A percentile compares a stretch with the other conserved stretches of the same genome.
Conservation (phyloP, 2,797 vertebrate genomes). For the Hypotaenidia philippensis region DNA sequence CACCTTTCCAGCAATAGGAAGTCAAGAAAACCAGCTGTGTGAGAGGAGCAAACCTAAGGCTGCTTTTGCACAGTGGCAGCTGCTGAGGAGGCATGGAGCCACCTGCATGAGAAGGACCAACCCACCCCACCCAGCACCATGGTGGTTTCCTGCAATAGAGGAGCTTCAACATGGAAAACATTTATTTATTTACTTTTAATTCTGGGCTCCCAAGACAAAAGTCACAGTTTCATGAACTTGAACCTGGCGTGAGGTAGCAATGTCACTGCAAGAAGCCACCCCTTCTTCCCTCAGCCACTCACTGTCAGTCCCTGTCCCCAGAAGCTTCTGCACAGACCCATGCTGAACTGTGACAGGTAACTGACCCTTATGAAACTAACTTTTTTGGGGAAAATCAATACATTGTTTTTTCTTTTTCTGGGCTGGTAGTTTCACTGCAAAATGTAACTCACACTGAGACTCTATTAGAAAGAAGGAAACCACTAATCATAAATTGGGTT, state of each 20-base stretch:
- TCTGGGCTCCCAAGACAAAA: neutral
- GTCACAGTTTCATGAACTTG: neutral
- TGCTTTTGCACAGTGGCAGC: neutral
- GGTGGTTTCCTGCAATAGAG: neutral
- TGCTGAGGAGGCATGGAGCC: neutral
- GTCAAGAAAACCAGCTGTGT: neutral
- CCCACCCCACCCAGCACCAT: fast-evolving
- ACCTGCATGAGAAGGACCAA: neutral
- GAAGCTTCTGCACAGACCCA: neutral
- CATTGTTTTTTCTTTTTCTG: neutral
- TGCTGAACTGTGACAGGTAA: neutral
- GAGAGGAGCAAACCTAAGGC: neutral
- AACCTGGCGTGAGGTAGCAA: neutral
- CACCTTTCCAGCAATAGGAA: neutral
- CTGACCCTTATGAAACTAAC: neutral
- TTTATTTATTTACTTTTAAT: neutral
- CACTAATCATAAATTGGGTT: neutral
- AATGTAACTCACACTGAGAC: neutral
- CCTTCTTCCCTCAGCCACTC: neutral
- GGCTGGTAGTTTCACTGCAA: neutral
- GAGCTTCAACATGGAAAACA: neutral
- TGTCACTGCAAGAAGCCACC: neutral
- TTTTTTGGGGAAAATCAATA: neutral
- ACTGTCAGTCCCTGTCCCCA: neutral
- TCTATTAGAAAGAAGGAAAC: neutral